Conservation (phyloP, 2,113 vertebrate species). For the Serilophus lunatus region DNA sequence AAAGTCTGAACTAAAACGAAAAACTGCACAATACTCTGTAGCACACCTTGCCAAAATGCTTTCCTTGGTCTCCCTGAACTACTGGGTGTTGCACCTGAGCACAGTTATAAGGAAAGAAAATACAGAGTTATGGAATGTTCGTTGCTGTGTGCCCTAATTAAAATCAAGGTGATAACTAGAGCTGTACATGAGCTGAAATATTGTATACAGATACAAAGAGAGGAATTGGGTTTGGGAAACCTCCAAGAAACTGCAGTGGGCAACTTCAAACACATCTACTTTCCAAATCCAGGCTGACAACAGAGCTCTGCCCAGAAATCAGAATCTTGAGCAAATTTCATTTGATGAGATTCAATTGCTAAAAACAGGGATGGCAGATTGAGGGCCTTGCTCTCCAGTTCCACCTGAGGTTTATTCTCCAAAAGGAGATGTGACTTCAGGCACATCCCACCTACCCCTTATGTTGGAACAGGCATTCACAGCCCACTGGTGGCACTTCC, state of each 20-base stretch:
- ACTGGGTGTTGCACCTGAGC: constrained; percentile 10
- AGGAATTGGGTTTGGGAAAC: constrained; percentile 29
- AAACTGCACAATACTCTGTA: background rate
- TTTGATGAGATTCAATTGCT: background rate
- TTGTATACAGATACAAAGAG: background rate
- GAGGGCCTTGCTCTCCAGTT: background rate
- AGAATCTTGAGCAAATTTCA: background rate
- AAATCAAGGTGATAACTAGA: constrained; percentile 40
- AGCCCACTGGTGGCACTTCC: background rate
- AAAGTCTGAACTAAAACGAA: background rate
- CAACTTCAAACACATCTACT: constrained; percentile 9
- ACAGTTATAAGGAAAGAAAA: background rate
- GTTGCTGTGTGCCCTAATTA: background rate
- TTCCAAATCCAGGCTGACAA: background rate
- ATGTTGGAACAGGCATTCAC: accelerated
- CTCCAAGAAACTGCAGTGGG: constrained; percentile 31
- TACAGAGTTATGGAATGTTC: background rate
- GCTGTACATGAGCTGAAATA: constrained; percentile 21
- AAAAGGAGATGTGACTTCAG: background rate
- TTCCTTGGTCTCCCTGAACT: background rate
- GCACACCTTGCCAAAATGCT: background rate
- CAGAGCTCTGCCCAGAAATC: constrained; percentile 8
- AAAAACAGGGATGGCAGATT: background rate
- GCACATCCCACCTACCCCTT: background rate
- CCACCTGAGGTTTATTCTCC: background rate